Conservation (phyloP, 2,888 invertebrate species). For the Lottia scabra region DNA sequence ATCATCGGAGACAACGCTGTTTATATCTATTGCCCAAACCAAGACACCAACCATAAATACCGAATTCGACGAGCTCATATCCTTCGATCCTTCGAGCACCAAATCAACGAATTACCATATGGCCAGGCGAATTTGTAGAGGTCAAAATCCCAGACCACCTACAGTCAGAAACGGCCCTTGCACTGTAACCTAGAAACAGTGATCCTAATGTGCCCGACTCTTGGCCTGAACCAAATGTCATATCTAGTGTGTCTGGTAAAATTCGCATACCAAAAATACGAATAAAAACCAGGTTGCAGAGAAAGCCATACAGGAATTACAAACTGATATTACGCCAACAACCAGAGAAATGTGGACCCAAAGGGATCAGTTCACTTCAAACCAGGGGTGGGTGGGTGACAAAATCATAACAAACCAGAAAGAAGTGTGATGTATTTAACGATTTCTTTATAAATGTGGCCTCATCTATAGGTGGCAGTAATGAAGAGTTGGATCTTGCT, state of each 20-base stretch:
- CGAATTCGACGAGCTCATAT: conserved; percentile 10
- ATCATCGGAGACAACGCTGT: conserved; percentile 16
- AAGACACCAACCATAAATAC: neutral
- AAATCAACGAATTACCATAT: conserved; percentile 2
- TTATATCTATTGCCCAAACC: conserved; percentile 8
- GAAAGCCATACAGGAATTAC: too few species aligned
- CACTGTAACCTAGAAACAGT: neutral
- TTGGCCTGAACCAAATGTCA: conserved; percentile 8
- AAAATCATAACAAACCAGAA: too few species aligned
- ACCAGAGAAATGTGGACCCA: too few species aligned
- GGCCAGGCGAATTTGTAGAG: conserved; percentile 21
- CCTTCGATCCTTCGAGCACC: conserved; percentile 11
- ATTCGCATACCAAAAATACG: neutral
- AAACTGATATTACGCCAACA: too few species aligned
- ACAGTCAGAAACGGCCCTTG: neutral
- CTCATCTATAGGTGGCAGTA: too few species aligned
- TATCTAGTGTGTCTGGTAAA: conserved; percentile 7
- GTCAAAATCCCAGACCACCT: neutral
- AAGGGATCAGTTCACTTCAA: too few species aligned
- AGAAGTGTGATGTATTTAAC: too few species aligned
- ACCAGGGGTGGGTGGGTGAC: too few species aligned
- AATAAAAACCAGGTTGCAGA: too few species aligned
- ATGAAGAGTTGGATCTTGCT: too few species aligned
- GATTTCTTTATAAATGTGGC: too few species aligned
- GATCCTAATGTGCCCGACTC: neutral